Percentiles rank a stretch among this genome's conserved stretches.
These are phyloP conservation scores for Noctua fimbriata DNA, from an alignment of 2,888 invertebrate species.

Conservation along the genomic window DNA sequence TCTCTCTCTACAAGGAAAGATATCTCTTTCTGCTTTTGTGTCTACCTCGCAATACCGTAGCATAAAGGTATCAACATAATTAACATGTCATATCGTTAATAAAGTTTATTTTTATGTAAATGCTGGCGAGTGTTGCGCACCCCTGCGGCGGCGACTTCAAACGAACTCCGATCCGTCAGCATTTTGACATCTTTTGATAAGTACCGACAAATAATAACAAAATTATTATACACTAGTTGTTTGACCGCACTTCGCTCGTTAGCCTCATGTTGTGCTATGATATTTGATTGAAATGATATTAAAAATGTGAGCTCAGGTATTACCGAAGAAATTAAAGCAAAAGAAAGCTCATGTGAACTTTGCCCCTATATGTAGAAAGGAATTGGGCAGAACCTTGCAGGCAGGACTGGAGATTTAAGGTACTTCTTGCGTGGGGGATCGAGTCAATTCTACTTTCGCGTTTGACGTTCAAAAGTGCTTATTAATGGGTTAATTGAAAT, in stretches of 20 bases:
- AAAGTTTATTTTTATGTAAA: conserved; percentile 84
- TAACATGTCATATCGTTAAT: conserved; percentile 71
- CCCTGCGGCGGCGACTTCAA: conserved; percentile 83
- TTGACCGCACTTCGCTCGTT: conserved; percentile 59
- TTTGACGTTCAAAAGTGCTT: background rate
- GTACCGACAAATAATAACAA: conserved; percentile 87
- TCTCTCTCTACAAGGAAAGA: background rate
- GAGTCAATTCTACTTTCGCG: background rate
- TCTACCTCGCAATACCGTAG: conserved; percentile 48
- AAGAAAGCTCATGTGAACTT: background rate
- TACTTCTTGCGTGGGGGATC: background rate
- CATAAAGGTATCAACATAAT: conserved; percentile 69
- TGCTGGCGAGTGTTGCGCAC: conserved; percentile 74
- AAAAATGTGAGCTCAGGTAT: background rate
- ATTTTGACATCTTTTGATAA: conserved; percentile 88
- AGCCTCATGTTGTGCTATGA: conserved; percentile 43
- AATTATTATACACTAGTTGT: conserved; percentile 75
- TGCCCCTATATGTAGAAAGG: background rate
- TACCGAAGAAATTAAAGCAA: background rate
- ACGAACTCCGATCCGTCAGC: conserved; percentile 81
- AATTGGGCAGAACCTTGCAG: background rate
- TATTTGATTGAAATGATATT: conserved; percentile 55
- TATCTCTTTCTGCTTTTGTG: conserved; percentile 17
- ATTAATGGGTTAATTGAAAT: background rate
- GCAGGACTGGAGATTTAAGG: background rate